A percentile compares a stretch with the other conserved stretches of the same genome.
These are phyloP conservation scores for Microdon myrmicae DNA, from an alignment of 2,888 invertebrate species.

Conservation along the genomic window DNA sequence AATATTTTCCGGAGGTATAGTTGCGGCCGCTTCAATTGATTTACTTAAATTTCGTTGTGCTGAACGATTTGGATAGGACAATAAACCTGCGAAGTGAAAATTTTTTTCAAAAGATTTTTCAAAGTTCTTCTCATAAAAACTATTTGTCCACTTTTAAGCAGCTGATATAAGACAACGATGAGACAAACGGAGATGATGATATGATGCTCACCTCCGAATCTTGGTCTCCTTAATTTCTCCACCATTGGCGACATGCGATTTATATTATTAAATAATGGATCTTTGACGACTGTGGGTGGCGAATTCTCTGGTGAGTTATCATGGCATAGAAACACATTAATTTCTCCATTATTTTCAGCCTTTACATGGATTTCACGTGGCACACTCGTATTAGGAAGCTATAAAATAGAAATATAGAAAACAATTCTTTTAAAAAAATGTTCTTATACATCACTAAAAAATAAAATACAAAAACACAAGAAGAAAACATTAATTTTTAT, in stretches of 20 bases:
- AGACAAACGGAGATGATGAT: background rate
- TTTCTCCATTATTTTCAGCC: slow-evolving; percentile 87
- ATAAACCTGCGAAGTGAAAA: slow-evolving; percentile 32
- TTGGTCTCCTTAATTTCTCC: slow-evolving; percentile 68
- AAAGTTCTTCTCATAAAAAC: slow-evolving; percentile 21
- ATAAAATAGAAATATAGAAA: slow-evolving; percentile 47
- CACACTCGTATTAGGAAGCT: slow-evolving; percentile 75
- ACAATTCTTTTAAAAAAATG: background rate
- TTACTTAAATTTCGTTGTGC: slow-evolving; percentile 67
- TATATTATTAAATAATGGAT: slow-evolving; percentile 74
- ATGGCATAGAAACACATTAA: slow-evolving; percentile 95
- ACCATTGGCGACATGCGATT: slow-evolving; percentile 70
- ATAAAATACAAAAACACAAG: background rate
- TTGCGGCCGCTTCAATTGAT: slow-evolving; percentile 64
- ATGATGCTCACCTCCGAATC: slow-evolving; percentile 60
- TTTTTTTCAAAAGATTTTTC: slow-evolving; percentile 4
- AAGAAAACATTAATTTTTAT: no score
- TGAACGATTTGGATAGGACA: slow-evolving; percentile 61
- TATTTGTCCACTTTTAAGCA: background rate
- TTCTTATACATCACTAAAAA: background rate
- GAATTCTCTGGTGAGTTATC: slow-evolving; percentile 72
- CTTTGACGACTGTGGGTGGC: slow-evolving; percentile 67
- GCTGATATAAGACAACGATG: background rate
- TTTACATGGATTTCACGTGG: slow-evolving; percentile 88
- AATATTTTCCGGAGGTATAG: slow-evolving; percentile 26